Percentiles rank a stretch among this genome's conserved stretches.
Evolutionary conservation across 2,888 invertebrate genomes (phyloP).

Genomic region (Cheilosia pagana): DNA sequence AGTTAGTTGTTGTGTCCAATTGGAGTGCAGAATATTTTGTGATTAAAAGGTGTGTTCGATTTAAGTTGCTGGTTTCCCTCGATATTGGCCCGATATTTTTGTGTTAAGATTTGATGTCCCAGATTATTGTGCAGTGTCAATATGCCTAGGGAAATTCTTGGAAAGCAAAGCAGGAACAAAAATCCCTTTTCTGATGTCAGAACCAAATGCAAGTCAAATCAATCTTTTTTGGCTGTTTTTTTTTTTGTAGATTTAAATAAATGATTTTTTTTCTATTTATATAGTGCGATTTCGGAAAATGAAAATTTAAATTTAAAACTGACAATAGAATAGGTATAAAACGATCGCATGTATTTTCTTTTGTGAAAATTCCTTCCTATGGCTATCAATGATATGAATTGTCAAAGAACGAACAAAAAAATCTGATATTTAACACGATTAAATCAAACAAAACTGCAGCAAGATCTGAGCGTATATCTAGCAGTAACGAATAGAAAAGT

Average conservation of each 20-base stretch:
- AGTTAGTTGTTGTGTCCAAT: background rate
- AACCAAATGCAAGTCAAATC: no score
- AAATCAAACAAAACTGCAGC: conserved; percentile 17
- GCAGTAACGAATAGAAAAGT: conserved; percentile 8
- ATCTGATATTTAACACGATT: conserved; percentile 4
- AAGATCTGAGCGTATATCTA: conserved; percentile 21
- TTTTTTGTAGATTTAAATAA: no score
- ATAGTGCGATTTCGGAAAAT: no score
- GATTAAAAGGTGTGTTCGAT: background rate
- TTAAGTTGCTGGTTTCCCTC: background rate
- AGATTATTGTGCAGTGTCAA: background rate
- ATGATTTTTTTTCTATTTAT: no score
- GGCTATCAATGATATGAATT: conserved; percentile 16
- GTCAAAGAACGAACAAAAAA: background rate
- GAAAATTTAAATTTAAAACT: no score
- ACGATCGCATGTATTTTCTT: no score
- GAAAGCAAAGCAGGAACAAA: no score
- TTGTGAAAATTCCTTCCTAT: background rate
- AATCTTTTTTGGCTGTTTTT: no score
- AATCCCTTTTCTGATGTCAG: no score
- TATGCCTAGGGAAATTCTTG: no score
- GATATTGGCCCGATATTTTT: background rate
- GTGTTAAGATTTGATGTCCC: background rate
- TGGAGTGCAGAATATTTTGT: background rate
- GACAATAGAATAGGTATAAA: no score